Percentiles rank a stretch among this genome's conserved stretches.
Evolutionary conservation across 2,888 invertebrate species (phyloP).

Genomic region (Caenorhabditis wallacei): DNA sequence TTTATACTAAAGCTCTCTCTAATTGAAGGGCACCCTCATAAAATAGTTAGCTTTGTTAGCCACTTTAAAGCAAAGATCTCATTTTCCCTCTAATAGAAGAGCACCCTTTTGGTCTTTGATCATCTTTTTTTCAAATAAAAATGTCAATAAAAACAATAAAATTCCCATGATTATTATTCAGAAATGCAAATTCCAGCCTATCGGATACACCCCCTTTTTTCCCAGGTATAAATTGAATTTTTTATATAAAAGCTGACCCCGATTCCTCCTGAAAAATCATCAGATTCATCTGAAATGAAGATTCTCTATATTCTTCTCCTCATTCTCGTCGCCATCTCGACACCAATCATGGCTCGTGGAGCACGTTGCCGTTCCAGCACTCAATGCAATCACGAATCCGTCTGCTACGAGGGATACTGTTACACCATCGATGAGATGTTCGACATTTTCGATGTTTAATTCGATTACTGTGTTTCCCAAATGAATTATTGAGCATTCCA

Average conservation of each 20-base stretch:
- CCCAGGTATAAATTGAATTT: background rate
- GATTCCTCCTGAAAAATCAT: background rate
- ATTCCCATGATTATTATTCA: constrained; percentile 15
- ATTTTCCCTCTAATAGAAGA: too few species aligned
- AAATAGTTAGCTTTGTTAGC: background rate
- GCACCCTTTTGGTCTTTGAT: too few species aligned
- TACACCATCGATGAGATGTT: constrained; percentile 55
- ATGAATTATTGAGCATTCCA: background rate
- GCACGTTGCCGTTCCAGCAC: constrained; percentile 31
- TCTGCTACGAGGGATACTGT: constrained; percentile 50
- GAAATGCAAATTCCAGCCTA: background rate
- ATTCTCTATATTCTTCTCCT: constrained; percentile 39
- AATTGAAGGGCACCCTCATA: too few species aligned
- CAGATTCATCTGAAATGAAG: constrained; percentile 31
- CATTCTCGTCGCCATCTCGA: constrained; percentile 29
- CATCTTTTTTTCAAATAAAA: background rate
- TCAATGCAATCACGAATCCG: constrained; percentile 36
- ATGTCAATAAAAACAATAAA: background rate
- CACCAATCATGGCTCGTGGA: constrained; percentile 14
- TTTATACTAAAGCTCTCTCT: too few species aligned
- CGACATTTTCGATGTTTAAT: constrained; percentile 30
- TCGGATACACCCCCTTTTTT: background rate
- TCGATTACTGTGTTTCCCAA: background rate
- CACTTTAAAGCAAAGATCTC: too few species aligned
- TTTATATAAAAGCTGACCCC: background rate